These are phyloP conservation scores for Oreochromis niloticus DNA, from an alignment of 2,113 vertebrate species.

Conservation along the genomic window DNA sequence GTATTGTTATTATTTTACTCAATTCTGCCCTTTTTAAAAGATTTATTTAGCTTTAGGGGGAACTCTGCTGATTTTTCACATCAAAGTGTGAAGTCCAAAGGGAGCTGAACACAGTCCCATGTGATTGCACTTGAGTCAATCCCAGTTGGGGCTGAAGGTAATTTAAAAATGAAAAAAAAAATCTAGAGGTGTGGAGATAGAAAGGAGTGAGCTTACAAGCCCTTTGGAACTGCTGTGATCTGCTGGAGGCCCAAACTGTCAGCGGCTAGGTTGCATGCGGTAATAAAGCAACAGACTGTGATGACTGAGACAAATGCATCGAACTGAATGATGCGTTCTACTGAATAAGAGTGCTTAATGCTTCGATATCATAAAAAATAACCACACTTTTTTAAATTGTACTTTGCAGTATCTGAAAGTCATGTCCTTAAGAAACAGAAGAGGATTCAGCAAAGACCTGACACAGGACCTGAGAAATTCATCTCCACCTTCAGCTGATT, in stretches of 20 bases:
- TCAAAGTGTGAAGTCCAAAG: background rate
- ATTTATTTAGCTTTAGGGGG: background rate
- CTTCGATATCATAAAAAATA: background rate
- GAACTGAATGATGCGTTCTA: background rate
- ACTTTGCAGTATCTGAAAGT: background rate
- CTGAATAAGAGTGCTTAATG: background rate
- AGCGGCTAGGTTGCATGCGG: background rate
- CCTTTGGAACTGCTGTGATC: background rate
- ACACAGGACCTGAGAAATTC: background rate
- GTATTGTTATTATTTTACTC: background rate
- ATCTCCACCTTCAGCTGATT: background rate
- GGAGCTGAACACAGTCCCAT: background rate
- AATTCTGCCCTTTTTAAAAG: background rate
- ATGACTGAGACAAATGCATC: background rate
- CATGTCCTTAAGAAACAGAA: background rate
- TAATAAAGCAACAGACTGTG: background rate
- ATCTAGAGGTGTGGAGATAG: background rate
- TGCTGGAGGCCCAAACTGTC: background rate
- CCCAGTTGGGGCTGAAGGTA: background rate
- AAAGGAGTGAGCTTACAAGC: background rate
- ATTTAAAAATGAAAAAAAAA: background rate
- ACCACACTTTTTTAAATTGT: background rate
- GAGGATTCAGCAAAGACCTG: background rate
- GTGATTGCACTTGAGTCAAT: background rate
- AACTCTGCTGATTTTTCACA: background rate